Base-by-base conservation (phyloP, 2,888 invertebrate species). In the Pyrrhia umbra region DNA sequence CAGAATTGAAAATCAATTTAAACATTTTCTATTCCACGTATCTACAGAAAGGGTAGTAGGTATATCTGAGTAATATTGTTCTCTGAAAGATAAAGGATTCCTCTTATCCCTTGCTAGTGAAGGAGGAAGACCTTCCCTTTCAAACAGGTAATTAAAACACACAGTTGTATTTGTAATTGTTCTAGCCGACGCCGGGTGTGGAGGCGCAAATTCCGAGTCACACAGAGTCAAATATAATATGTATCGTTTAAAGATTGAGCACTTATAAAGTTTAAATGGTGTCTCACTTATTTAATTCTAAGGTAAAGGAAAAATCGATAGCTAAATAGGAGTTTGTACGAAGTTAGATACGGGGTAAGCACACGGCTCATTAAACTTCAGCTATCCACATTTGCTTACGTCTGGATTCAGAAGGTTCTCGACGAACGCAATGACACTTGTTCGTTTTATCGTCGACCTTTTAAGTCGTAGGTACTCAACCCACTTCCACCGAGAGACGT, bases 341-440 rank as follows among this genome's bases (percentile, higher is more conserved):
- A 86, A 90, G 85, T 89, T 88, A 76, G 87, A 84, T 86, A 82
- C 83, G 80, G 82, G 80, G 82, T 78, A 82, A 85, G 85, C 76
- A 80, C 85, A 88, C 85, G 89, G 85, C 88, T 90, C 91, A 92
- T 92, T 91, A 85, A 90, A 90, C 90, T 92, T 89, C 80, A 82
- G 82, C 86, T 83, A 86, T 89, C 79, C 84, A 87, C 88, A 90
- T 91, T 91, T 90, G 90, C 91, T 90, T 90, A 86, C 90, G 87
- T 87, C 83, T 87, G 86, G 80, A 84, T 84, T 85, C 84, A 81
- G 85, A 75, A 85, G 84, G 80, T 85, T 82, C 83, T 85, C 79
- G 77, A 80, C 84, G 73, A 83, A 85, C 85, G 86, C 88, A 87
- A 90, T 87, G 88, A 86, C 85, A 88, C 87, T 90, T 89, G 88